A percentile compares a stretch with the other conserved stretches of the same genome.
phyloP scores from a whole-genome alignment of 2,888 invertebrate genomes.

The Hoplodrina ambigua region DNA sequence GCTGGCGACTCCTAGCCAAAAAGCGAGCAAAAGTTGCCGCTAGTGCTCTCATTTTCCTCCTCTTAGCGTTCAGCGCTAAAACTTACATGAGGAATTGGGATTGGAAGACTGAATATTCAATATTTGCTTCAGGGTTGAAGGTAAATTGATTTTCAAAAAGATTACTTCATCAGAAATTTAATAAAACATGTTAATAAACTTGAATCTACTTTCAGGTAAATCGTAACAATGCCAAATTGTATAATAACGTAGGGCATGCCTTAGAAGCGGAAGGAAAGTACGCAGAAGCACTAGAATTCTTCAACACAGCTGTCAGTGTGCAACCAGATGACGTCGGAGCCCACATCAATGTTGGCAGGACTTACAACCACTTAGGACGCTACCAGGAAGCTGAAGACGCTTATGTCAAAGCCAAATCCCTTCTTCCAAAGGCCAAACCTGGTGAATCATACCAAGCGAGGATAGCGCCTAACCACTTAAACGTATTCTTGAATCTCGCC shows the following conservation, averaged over 20 bases:
- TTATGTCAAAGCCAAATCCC: conserved; percentile 96
- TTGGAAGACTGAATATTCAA: conserved; percentile 97
- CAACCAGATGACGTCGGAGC: conserved; percentile 99
- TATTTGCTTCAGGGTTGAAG: conserved; percentile 97
- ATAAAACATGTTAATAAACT: background rate
- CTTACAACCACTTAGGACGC: conserved; percentile 96
- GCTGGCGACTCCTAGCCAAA: conserved; percentile 93
- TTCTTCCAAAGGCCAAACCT: conserved; percentile 97
- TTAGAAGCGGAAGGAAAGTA: conserved; percentile 94
- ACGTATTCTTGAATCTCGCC: conserved; percentile 98
- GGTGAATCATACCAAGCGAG: conserved; percentile 98
- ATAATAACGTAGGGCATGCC: conserved; percentile 99
- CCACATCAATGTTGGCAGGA: conserved; percentile 98
- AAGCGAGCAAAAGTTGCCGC: conserved; percentile 92
- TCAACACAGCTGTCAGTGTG: conserved; percentile 97
- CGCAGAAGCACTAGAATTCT: conserved; percentile 96
- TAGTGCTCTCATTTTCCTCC: conserved; percentile 92
- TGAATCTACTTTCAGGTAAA: conserved; percentile 92
- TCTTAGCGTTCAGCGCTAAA: conserved; percentile 95
- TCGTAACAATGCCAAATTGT: conserved; percentile 97
- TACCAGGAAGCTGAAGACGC: conserved; percentile 96
- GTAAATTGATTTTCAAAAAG: conserved; percentile 82
- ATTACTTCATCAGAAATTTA: background rate
- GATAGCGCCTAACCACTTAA: conserved; percentile 98
- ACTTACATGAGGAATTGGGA: conserved; percentile 97